These are phyloP conservation scores for Microtus pennsylvanicus DNA, from an alignment of 2,113 vertebrate species.

Conservation along the genomic window DNA sequence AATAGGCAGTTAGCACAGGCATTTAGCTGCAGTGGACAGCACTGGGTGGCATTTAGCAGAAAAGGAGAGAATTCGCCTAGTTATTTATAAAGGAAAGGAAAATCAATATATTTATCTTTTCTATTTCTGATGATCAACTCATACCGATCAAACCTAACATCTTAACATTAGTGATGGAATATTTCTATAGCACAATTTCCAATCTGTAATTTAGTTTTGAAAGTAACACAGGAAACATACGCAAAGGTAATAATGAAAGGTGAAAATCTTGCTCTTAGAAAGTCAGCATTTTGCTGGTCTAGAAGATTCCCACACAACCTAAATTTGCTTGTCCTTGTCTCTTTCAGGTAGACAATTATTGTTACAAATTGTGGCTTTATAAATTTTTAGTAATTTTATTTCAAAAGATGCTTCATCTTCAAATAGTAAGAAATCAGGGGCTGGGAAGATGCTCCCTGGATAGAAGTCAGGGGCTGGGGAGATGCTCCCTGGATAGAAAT, in stretches of 20 bases:
- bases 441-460: too few species aligned
- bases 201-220: not conserved
- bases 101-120: not conserved
- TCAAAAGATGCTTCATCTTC: not conserved
- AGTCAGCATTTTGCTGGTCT: not conserved
- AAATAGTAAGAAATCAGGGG: conserved; percentile 17
- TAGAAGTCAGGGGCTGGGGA: not conserved
- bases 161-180: not conserved
- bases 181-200: not conserved
- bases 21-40: not conserved
- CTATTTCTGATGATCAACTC: not conserved
- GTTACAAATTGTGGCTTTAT: not conserved
- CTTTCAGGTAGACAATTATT: not conserved
- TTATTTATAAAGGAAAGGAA: conserved; percentile 8
- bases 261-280: conserved; percentile 5
- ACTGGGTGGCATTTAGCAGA: not conserved
- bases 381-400: conserved; percentile 16
- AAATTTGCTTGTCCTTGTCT: not conserved
- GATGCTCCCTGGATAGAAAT: not conserved
- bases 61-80: not conserved
- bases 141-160: not conserved
- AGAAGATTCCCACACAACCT: not conserved
- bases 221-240: not conserved
- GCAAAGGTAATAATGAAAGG: not conserved
- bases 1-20: not conserved